These are phyloP conservation scores for Boloria euphrosyne DNA, from an alignment of 2,888 invertebrate species.

Conservation along the genomic window DNA sequence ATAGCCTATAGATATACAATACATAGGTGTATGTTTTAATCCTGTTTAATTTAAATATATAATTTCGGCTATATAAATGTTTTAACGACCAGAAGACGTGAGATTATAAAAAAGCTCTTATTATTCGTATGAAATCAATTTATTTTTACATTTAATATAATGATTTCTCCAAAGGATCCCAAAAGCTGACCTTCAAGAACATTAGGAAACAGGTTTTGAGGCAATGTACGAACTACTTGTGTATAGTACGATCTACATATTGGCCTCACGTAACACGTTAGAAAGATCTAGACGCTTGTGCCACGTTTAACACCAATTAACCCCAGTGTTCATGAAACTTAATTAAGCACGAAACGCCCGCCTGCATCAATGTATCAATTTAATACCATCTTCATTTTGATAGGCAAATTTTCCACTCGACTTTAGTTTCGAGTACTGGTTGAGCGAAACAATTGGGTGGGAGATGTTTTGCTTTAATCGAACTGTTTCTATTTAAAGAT, in stretches of 20 bases:
- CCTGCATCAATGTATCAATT: conserved; percentile 32
- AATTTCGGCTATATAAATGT: conserved; percentile 14
- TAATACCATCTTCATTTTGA: conserved; percentile 16
- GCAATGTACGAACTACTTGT: background rate
- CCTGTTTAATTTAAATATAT: conserved; percentile 15
- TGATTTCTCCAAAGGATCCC: background rate
- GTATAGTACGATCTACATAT: background rate
- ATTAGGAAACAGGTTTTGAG: no score
- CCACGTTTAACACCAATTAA: conserved; percentile 52
- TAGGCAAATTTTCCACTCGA: conserved; percentile 30
- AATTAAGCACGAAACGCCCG: conserved; percentile 44
- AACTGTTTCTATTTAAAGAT: background rate
- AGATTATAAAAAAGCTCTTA: conserved; percentile 8
- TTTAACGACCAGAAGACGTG: conserved; percentile 11
- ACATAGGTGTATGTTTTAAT: background rate
- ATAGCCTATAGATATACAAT: no score
- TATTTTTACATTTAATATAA: background rate
- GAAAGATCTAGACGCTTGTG: conserved; percentile 37
- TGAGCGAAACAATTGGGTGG: background rate
- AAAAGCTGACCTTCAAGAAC: no score
- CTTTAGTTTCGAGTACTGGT: background rate
- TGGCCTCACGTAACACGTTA: background rate
- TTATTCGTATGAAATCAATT: conserved; percentile 5
- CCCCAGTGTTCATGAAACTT: conserved; percentile 50
- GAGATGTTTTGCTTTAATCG: background rate